Evolutionary conservation across 2,888 invertebrate species (phyloP).

Genomic region (Oxyscelio sp.): DNA sequence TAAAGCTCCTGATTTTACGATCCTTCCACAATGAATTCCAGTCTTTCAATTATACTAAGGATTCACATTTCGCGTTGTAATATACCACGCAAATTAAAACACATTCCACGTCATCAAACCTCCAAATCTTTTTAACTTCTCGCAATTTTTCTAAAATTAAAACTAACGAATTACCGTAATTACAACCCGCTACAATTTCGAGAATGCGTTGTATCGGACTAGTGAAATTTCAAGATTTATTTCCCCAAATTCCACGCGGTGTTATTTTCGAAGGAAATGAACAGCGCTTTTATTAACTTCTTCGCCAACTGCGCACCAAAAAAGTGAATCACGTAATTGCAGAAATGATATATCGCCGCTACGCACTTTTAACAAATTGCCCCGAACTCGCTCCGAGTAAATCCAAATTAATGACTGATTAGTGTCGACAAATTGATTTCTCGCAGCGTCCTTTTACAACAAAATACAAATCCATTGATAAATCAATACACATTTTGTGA

Average conservation of each 20-base stretch:
- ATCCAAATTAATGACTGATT: slow-evolving; percentile 41
- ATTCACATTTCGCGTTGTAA: background rate
- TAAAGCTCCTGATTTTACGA: slow-evolving; percentile 1
- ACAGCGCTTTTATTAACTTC: background rate
- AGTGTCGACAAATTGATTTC: slow-evolving; percentile 31
- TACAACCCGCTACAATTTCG: no score
- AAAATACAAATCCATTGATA: slow-evolving; percentile 41
- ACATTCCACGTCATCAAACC: no score
- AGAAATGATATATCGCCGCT: slow-evolving; percentile 9
- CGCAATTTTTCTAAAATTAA: background rate
- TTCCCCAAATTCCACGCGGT: background rate
- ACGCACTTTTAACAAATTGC: slow-evolving; percentile 4
- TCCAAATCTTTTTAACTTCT: no score
- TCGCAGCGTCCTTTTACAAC: slow-evolving; percentile 18
- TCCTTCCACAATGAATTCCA: no score
- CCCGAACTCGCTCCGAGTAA: background rate
- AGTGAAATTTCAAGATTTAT: background rate
- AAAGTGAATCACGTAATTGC: slow-evolving; percentile 25
- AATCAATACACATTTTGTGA: slow-evolving; percentile 50
- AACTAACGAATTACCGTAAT: no score
- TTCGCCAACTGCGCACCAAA: background rate
- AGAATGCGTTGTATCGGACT: background rate
- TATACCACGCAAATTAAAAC: no score
- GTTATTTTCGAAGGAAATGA: background rate
- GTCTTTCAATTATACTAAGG: no score